Conservation (phyloP, 1,140 invertebrate species). For the Oryzaephilus surinamensis region DNA sequence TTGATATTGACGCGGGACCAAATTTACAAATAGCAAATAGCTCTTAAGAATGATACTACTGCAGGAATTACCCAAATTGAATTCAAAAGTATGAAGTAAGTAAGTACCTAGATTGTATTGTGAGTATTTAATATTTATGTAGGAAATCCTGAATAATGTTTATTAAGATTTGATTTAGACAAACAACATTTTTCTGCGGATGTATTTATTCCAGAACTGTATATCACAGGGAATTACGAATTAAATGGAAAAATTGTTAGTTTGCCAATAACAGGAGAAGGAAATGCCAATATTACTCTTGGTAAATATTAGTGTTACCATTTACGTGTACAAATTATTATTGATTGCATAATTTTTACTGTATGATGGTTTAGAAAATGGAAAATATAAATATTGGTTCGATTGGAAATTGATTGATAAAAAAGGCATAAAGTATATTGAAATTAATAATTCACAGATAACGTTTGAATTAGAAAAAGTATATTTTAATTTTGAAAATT, state of each 20-base stretch:
- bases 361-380: too few species aligned
- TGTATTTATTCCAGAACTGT: too few species aligned
- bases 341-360: too few species aligned
- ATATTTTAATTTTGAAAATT: slow-evolving; percentile 25
- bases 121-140: too few species aligned
- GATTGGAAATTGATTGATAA: too few species aligned
- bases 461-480: slow-evolving; percentile 18
- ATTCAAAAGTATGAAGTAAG: slow-evolving; percentile 2
- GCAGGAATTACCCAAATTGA: background rate
- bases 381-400: too few species aligned
- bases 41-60: slow-evolving; percentile 2
- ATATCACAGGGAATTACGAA: slow-evolving; percentile 50
- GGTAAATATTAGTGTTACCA: too few species aligned
- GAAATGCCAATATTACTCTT: slow-evolving; percentile 55
- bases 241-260: slow-evolving; percentile 55
- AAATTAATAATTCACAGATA: slow-evolving; percentile 12
- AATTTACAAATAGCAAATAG: slow-evolving; percentile 3
- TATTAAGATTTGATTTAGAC: too few species aligned
- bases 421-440: slow-evolving; percentile 14
- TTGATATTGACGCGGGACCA: slow-evolving; percentile 3
- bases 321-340: too few species aligned
- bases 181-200: too few species aligned
- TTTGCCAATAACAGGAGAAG: slow-evolving; percentile 57
- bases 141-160: too few species aligned
- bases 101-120: too few species aligned